Evolutionary conservation across 2,113 vertebrate species (phyloP).

Genomic region (Oenanthe oenanthe): DNA sequence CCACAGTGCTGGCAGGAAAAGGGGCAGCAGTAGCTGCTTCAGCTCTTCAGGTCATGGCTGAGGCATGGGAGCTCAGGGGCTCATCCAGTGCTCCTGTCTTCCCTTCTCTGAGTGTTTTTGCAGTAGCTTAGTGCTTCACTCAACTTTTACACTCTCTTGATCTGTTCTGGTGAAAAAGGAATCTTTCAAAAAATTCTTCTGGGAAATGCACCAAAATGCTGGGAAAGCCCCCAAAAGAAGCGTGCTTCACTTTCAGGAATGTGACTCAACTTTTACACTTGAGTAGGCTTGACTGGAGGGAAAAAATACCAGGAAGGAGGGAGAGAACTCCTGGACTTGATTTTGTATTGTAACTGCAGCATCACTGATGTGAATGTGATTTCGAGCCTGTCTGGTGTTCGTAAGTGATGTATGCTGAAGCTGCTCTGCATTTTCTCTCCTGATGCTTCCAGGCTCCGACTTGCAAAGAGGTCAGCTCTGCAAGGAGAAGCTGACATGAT

Average conservation of each 20-base stretch:
- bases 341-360: neutral
- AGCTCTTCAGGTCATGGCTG: neutral
- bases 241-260: neutral
- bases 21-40: accelerated
- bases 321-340: neutral
- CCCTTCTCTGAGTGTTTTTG: neutral
- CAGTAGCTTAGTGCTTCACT: neutral
- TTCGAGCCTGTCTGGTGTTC: neutral
- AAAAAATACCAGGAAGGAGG: neutral
- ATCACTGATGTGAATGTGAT: neutral
- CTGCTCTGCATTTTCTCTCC: neutral
- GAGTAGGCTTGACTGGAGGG: neutral
- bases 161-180: neutral
- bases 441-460: neutral
- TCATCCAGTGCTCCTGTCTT: neutral
- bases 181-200: neutral
- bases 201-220: accelerated
- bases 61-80: neutral
- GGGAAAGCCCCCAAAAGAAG: neutral
- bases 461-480: neutral
- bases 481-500: neutral
- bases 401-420: neutral
- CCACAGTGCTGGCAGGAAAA: neutral
- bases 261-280: neutral
- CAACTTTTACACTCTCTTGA: no score